These are phyloP conservation scores for Clupea harengus DNA, from an alignment of 2,113 vertebrate genomes.

Conservation along the genomic window DNA sequence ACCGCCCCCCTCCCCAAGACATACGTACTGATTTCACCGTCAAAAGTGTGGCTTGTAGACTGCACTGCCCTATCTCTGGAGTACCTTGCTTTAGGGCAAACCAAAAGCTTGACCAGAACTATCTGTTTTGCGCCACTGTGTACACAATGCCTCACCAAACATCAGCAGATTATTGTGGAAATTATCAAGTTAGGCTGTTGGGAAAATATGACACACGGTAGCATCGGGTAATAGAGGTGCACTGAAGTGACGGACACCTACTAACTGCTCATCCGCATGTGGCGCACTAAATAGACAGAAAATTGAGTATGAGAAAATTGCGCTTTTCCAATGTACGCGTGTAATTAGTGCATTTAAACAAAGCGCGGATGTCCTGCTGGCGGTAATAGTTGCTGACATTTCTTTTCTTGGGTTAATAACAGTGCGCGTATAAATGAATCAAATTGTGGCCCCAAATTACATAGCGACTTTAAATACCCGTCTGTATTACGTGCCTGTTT, in stretches of 20 bases:
- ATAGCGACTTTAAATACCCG: conserved; percentile 78
- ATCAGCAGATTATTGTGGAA: conserved; percentile 41
- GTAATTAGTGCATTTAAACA: conserved; percentile 84
- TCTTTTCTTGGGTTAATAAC: conserved; percentile 82
- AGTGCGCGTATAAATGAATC: conserved; percentile 81
- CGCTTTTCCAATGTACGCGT: conserved; percentile 68
- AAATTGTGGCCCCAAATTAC: conserved; percentile 82
- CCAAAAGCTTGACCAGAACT: not conserved
- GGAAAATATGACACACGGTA: conserved; percentile 61
- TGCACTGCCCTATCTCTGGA: not conserved
- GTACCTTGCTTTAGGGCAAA: not conserved
- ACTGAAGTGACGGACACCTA: conserved; percentile 52
- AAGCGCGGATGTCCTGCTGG: conserved; percentile 78
- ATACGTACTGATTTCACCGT: not conserved
- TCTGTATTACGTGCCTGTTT: conserved; percentile 76
- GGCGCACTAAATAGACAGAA: conserved; percentile 58
- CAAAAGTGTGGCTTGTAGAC: not conserved
- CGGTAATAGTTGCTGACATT: conserved; percentile 79
- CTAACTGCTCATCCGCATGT: conserved; percentile 66
- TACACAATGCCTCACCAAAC: conserved; percentile 23
- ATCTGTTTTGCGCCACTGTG: not conserved
- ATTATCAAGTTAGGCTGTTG: conserved; percentile 62
- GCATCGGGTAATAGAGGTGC: conserved; percentile 46
- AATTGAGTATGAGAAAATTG: conserved; percentile 73
- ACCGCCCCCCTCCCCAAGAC: not conserved